Base-by-base conservation (phyloP, 2,888 invertebrate genomes). In the Oligia latruncula region DNA sequence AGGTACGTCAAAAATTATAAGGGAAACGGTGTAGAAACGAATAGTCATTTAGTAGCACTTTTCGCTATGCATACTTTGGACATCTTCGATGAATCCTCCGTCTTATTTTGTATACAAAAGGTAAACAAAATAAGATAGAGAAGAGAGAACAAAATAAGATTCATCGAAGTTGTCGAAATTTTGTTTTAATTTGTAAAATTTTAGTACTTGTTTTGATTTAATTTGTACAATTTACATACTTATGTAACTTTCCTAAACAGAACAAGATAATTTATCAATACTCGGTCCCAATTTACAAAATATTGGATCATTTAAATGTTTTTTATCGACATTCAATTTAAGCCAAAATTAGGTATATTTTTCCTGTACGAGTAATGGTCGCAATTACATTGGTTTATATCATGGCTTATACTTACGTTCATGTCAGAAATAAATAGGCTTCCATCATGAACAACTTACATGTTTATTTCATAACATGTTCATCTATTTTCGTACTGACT, bases 381-480 rank as follows among this genome's bases (percentile, higher is more conserved):
- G 23, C 11, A 68, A 43, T 60, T 40, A 40, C 20, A 13, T n/a
- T 8, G 4, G 9, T 35, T 29, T 55, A 1, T 20, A 20, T 40
- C 8, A 23, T 43, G 11, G 11, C 40, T 40, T 52, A n/a, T 77
- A 49, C 23, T 62, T 29, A 77, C 13, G 8, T 60, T 29, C 17
- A 11, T 55, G 5, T 15, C 77, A 67, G 23, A 82, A 60, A 40
- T 43, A 55, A 46, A 55, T 29, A 23, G 15, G 2, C n/a, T 15
- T n/a, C 15, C 60, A 77, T 55, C 60, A 80, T 80, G 80, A 40
- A 46, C 9, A 29, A 20, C 23, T 11, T 29, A 29, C 40, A 29
- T 55, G 6, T 52, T 13, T 46, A 67, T 83, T 62, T 62, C 11
- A 46, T 77, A 17, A 55, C 2, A 55, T 62, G 77, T 23, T 40